phyloP scores from a whole-genome alignment of 2,888 invertebrate genomes.

The Chaetogeoica ovagalla region DNA sequence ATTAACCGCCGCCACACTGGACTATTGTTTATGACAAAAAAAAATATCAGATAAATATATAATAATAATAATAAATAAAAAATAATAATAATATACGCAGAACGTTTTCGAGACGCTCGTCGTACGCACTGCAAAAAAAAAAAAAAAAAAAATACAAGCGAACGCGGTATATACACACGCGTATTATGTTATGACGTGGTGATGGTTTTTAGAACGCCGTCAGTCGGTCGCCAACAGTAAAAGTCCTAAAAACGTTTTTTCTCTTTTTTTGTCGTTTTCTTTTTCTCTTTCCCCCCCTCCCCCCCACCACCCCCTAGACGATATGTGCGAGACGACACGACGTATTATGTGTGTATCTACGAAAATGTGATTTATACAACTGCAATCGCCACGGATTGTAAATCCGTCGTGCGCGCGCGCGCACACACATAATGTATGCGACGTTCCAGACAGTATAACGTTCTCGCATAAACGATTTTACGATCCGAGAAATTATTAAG shows the following conservation, averaged over 20 bases:
- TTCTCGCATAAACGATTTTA: too few relatives aligned
- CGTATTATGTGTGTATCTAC: neutral
- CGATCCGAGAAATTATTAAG: too few relatives aligned
- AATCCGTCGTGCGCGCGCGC: slow-evolving; percentile 31
- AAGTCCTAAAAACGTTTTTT: slow-evolving; percentile 6
- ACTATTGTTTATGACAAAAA: slow-evolving; percentile 1
- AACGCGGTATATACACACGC: too few relatives aligned
- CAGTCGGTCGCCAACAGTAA: slow-evolving; percentile 39
- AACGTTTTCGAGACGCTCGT: slow-evolving; percentile 3
- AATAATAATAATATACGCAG: too few relatives aligned
- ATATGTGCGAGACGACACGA: too few relatives aligned
- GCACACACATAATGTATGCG: neutral
- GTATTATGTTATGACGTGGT: neutral
- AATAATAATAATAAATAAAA: too few relatives aligned
- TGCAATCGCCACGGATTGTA: slow-evolving; percentile 12
- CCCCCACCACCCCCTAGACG: too few relatives aligned
- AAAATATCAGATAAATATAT: too few relatives aligned
- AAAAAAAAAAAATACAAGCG: too few relatives aligned
- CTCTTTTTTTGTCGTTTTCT: neutral
- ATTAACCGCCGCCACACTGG: neutral
- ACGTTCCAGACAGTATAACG: too few relatives aligned
- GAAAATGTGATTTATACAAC: slow-evolving; percentile 36
- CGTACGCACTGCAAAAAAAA: too few relatives aligned
- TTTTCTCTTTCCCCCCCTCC: too few relatives aligned
- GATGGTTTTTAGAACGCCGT: slow-evolving; percentile 16